phyloP scores from a whole-genome alignment of 2,797 vertebrate species.

The Chloroceryle amazona region DNA sequence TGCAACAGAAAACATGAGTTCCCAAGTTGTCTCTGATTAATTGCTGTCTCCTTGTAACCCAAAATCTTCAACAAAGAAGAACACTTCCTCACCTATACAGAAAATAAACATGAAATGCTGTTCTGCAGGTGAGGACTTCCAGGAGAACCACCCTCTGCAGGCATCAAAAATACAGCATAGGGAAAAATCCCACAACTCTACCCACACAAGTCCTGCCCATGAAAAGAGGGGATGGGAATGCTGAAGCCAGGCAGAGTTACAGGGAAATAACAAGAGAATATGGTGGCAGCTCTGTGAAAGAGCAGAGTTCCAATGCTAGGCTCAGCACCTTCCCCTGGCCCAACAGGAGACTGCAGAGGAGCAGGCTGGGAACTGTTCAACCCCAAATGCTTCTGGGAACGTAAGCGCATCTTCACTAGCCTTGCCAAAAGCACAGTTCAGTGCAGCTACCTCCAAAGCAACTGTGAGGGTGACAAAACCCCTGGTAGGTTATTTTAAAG shows the following conservation, averaged over 20 bases:
- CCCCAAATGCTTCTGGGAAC: not conserved
- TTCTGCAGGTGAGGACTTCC: not conserved
- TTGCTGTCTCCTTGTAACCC: not conserved
- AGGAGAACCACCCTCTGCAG: not conserved
- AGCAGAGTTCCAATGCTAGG: not conserved
- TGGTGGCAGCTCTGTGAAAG: not conserved
- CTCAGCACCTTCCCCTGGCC: not conserved
- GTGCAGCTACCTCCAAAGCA: not conserved
- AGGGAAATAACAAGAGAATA: not conserved
- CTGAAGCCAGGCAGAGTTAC: not conserved
- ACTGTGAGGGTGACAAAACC: not conserved
- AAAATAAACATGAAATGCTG: not conserved
- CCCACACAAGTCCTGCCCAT: not conserved
- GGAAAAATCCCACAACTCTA: not conserved
- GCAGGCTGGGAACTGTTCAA: not conserved
- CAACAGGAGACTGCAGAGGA: not conserved
- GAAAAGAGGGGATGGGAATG: not conserved
- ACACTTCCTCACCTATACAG: not conserved
- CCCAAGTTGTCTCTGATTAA: not conserved
- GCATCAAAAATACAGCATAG: not conserved
- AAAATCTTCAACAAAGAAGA: not conserved
- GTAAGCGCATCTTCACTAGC: not conserved
- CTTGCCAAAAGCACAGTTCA: not conserved
- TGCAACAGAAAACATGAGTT: not conserved
- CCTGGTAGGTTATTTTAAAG: not conserved